Evolutionary conservation across 2,113 vertebrate genomes (phyloP).

Genomic region (Malurus alboscapulatus): DNA sequence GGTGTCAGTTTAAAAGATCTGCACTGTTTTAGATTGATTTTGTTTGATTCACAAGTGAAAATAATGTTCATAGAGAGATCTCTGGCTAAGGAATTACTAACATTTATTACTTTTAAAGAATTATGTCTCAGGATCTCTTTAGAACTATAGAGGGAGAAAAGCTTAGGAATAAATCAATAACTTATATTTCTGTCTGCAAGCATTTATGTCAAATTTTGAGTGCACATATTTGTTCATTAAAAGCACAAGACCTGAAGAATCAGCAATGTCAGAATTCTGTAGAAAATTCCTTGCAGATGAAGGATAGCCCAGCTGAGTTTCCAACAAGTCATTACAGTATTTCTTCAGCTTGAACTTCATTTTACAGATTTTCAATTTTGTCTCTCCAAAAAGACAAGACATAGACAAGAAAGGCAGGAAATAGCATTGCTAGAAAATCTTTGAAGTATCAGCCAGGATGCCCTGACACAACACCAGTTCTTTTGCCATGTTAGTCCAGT

Average conservation of each 20-base stretch:
- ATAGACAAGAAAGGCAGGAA: background rate
- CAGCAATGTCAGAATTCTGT: background rate
- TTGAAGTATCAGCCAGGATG: background rate
- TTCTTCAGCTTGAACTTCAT: conserved; percentile 8
- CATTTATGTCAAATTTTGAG: background rate
- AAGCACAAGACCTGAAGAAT: background rate
- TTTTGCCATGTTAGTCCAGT: background rate
- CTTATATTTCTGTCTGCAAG: background rate
- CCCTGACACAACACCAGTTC: background rate
- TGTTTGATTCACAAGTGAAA: background rate
- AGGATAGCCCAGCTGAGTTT: background rate
- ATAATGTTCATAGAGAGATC: background rate
- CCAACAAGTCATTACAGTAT: background rate
- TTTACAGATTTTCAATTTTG: background rate
- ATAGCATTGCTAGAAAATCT: background rate
- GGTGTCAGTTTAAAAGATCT: background rate
- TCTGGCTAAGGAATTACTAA: background rate
- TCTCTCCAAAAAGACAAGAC: background rate
- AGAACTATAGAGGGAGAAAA: background rate
- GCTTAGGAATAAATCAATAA: background rate
- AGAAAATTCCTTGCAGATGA: background rate
- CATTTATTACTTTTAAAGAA: background rate
- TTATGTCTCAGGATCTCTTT: background rate
- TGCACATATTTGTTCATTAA: background rate
- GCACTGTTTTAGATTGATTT: background rate